Evolutionary conservation across 2,888 invertebrate species (phyloP).

Genomic region (Myopa testacea): DNA sequence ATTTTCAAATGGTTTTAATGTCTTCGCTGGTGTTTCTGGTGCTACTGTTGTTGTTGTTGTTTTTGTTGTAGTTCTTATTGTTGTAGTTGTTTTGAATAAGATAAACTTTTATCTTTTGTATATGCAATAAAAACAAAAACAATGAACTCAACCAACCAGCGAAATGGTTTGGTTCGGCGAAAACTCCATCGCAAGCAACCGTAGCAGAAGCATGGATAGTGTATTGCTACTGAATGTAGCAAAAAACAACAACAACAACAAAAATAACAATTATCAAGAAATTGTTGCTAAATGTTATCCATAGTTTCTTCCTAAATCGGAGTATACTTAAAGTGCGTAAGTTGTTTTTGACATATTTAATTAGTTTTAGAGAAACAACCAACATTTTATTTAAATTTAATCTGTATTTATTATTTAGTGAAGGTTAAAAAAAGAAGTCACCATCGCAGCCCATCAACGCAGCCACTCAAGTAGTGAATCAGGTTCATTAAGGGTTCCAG

Average conservation of each 20-base stretch:
- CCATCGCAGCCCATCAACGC: too few relatives aligned
- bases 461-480: too few relatives aligned
- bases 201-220: background rate
- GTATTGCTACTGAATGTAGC: background rate
- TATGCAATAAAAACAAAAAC: conserved; percentile 23
- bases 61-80: background rate
- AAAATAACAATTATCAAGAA: background rate
- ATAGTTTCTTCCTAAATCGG: conserved; percentile 9
- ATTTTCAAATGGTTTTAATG: background rate
- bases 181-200: background rate
- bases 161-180: conserved; percentile 22
- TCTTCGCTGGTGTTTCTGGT: background rate
- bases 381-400: too few relatives aligned
- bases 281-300: conserved; percentile 23
- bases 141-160: conserved; percentile 13
- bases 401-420: too few relatives aligned
- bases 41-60: background rate
- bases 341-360: too few relatives aligned
- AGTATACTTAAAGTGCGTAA: too few relatives aligned
- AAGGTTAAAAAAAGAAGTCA: too few relatives aligned
- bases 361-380: too few relatives aligned
- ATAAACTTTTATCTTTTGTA: conserved; percentile 30
- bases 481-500: too few relatives aligned
- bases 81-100: background rate
- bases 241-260: background rate